Conservation (phyloP, 2,888 invertebrate genomes). For the Nebria salina region DNA sequence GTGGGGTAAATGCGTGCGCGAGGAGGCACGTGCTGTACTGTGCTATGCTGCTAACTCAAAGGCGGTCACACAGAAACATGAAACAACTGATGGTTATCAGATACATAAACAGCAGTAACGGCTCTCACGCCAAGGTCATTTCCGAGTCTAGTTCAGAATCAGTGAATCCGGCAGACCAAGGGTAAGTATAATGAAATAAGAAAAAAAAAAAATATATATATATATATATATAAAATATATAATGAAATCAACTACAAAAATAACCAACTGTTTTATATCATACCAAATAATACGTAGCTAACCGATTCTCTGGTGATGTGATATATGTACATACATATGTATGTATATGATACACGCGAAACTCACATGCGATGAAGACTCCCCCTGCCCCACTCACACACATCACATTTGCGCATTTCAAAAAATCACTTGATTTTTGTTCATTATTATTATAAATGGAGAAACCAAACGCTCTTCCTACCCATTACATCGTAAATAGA, state of each 20-base stretch:
- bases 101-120: neutral
- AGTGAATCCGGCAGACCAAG: neutral
- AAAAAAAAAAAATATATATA: neutral
- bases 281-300: neutral
- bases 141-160: neutral
- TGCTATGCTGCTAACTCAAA: too few relatives aligned
- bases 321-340: slow-evolving; percentile 15
- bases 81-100: neutral
- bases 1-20: too few relatives aligned
- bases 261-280: slow-evolving; percentile 8
- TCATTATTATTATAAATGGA: slow-evolving; percentile 10
- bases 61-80: too few relatives aligned
- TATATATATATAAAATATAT: neutral
- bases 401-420: neutral
- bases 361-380: slow-evolving; percentile 18
- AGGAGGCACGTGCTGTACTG: neutral
- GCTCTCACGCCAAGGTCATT: neutral
- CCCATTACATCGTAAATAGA: too few relatives aligned
- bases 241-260: slow-evolving; percentile 23
- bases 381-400: too few relatives aligned
- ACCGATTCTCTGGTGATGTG: slow-evolving; percentile 10
- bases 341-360: slow-evolving; percentile 25
- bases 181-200: neutral
- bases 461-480: too few relatives aligned
- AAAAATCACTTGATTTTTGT: slow-evolving; percentile 2